These are phyloP conservation scores for Cheilosia pagana DNA, from an alignment of 2,888 invertebrate species.

Conservation along the genomic window DNA sequence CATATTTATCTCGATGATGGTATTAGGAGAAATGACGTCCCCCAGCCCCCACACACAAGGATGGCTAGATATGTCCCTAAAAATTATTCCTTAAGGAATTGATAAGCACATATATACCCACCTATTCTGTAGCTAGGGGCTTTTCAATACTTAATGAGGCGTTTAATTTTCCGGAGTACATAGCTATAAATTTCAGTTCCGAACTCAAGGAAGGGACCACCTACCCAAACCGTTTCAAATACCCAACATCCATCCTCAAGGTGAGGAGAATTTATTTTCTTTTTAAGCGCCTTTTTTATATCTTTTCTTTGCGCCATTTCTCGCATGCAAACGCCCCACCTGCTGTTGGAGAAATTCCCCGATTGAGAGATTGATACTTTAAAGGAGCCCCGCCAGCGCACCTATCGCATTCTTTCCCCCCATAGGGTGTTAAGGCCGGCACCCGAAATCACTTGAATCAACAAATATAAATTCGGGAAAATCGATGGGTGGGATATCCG, in stretches of 20 bases:
- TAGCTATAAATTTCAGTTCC: constrained; percentile 62
- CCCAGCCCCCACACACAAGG: background rate
- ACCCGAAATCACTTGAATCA: constrained; percentile 62
- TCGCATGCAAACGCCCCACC: constrained; percentile 30
- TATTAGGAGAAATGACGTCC: constrained; percentile 22
- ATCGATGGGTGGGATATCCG: constrained; percentile 39
- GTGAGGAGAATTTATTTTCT: constrained; percentile 61
- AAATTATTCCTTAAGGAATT: background rate
- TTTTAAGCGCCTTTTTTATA: constrained; percentile 60
- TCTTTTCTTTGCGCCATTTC: constrained; percentile 46
- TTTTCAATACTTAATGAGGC: constrained; percentile 75
- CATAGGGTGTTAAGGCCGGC: constrained; percentile 16
- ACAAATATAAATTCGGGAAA: constrained; percentile 49
- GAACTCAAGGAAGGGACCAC: constrained; percentile 24
- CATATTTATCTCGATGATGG: constrained; percentile 57
- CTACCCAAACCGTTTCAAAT: constrained; percentile 6
- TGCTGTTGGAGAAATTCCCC: constrained; percentile 16
- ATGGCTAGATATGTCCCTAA: background rate
- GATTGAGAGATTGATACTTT: constrained; percentile 68
- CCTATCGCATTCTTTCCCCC: background rate
- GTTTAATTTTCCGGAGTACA: constrained; percentile 71
- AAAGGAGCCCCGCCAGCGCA: background rate
- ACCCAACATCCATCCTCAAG: constrained; percentile 40
- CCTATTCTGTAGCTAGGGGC: constrained; percentile 41
- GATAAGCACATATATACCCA: background rate